Evolutionary conservation across 2,888 invertebrate genomes (phyloP), one percentile per base, ranked within the genome.

Genomic region (Ophioninae sp.): DNA sequence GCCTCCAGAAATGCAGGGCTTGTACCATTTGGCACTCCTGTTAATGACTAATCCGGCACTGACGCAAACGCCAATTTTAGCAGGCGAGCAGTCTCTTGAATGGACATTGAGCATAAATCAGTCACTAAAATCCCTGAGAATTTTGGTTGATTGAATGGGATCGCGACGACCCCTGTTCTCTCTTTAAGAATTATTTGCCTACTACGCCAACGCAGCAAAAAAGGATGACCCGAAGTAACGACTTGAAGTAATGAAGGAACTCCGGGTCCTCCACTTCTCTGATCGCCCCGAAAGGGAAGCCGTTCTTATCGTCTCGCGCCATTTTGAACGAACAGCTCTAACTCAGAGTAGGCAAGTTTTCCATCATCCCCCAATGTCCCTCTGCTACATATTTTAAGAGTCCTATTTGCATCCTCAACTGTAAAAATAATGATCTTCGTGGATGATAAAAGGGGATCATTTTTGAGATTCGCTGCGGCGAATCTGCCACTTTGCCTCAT

Each of bases 101-200:
- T 80, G 73, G 56, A 61, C 41, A 30, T 41, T 72, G 37, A 37
- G 44, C 44, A 72, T 62, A 50, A 57, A 62, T 76, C 61, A 64
- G 69, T 56, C 41, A 82, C 70, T 70, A 61, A 68, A 67, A 67
- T 62, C 73, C 83, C 77, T 69, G 73, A 74, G 59, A 64, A 73
- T 80, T 73, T 80, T 83, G 69, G 65, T 56, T 57, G 77, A 73
- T 73, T 73, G 41, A 77, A 69, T 73, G 64, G 73, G 64, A 74
- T 77, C n/a, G 30, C 20, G 39, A 62, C 17, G 6, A 17, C 30
- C n/a, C 37, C 50, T 68, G 67, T 30, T 10, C 39, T 30, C 61
- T 39, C 59, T 57, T 30, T 21, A 50, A 67, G 56, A 68, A 77
- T 74, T 82, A 78, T 82, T 82, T 78, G 74, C 69, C 82, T 64